Evolutionary conservation across 2,113 vertebrate species (phyloP).

Genomic region (Zapornia atra): DNA sequence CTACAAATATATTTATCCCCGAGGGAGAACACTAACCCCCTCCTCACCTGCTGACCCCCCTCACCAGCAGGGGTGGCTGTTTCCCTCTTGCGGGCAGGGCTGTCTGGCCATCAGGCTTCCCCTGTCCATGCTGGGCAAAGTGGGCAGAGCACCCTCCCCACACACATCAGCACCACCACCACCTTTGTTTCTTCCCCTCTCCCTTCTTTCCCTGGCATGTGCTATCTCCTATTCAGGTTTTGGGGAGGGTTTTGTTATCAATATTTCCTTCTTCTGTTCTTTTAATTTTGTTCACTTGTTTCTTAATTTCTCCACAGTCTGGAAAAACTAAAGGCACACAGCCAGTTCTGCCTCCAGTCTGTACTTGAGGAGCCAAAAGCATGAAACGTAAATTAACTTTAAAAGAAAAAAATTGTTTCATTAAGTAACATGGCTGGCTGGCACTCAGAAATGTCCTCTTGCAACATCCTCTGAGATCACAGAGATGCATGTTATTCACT

Average conservation of each 20-base stretch:
- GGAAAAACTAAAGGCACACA: neutral
- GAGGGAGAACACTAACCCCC: neutral
- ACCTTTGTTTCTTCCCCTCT: neutral
- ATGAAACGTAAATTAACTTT: conserved; percentile 49
- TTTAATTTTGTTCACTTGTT: neutral
- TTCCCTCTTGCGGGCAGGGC: neutral
- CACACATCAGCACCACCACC: neutral
- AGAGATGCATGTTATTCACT: neutral
- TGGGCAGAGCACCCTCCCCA: too few relatives aligned
- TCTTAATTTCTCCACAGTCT: neutral
- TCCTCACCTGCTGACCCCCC: neutral
- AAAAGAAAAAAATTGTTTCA: conserved; percentile 41
- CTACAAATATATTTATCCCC: neutral
- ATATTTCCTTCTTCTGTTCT: neutral
- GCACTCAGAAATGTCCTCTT: conserved; percentile 13
- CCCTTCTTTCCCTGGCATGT: neutral
- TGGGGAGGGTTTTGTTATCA: neutral
- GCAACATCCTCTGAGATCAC: conserved; percentile 4
- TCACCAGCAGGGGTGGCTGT: rapidly evolving
- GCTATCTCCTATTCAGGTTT: neutral
- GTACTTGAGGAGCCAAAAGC: neutral
- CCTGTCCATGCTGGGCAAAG: rapidly evolving
- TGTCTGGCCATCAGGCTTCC: neutral
- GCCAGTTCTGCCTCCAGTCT: neutral
- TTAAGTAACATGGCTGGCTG: conserved; percentile 20